These are phyloP conservation scores for Sitobion miscanthi DNA, from an alignment of 1,140 invertebrate species.

Conservation along the genomic window DNA sequence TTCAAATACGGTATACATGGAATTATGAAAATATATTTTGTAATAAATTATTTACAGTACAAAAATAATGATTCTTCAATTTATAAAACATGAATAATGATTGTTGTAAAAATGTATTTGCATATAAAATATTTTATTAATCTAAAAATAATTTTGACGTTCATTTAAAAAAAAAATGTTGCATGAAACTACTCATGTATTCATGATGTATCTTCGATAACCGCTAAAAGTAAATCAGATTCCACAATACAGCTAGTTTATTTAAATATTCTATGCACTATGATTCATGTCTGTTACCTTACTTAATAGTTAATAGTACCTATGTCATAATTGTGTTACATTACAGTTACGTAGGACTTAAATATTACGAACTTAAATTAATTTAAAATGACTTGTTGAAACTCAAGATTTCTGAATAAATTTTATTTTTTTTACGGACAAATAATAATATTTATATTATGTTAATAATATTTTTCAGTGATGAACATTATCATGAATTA, in stretches of 20 bases:
- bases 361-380: neutral
- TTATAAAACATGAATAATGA: neutral
- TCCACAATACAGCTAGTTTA: neutral
- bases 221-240: neutral
- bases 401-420: neutral
- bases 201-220: neutral
- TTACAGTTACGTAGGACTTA: neutral
- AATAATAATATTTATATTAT: neutral
- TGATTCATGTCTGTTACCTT: neutral
- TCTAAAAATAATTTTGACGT: neutral
- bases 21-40: neutral
- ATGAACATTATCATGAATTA: fast-evolving
- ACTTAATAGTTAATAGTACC: neutral
- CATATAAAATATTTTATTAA: constrained; percentile 11
- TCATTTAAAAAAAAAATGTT: neutral
- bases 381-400: neutral
- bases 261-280: neutral
- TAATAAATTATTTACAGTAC: neutral
- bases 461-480: neutral
- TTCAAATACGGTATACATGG: neutral
- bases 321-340: neutral
- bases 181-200: neutral
- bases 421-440: neutral
- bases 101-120: neutral
- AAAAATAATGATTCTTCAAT: constrained; percentile 11